Conservation (phyloP, 2,113 vertebrate species). For the Chlorocebus sabaeus region DNA sequence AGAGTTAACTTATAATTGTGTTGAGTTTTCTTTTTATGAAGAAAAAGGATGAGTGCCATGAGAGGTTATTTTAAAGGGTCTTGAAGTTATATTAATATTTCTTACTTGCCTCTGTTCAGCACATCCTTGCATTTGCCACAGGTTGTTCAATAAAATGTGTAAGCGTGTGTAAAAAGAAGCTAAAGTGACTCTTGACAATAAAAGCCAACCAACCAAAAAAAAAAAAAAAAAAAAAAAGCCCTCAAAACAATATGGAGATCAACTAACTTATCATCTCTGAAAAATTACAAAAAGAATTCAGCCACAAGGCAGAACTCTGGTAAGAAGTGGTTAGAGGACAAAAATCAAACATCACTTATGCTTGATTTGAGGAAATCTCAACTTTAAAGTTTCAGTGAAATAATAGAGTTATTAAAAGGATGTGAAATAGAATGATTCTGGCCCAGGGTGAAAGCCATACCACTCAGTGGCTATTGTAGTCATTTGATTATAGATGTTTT, state of each 20-base stretch:
- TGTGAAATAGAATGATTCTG: not conserved
- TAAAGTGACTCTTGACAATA: not conserved
- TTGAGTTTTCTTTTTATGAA: not conserved
- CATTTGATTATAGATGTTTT: slow-evolving; percentile 44
- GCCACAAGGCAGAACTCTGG: not conserved
- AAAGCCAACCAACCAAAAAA: not conserved
- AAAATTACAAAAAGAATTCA: slow-evolving; percentile 19
- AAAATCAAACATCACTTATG: not conserved
- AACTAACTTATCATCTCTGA: not conserved
- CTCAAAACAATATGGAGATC: not conserved
- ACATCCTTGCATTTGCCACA: not conserved
- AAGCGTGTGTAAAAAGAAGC: not conserved
- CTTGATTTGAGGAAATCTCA: slow-evolving; percentile 10
- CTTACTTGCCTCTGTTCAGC: not conserved
- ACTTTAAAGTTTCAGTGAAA: slow-evolving; percentile 1
- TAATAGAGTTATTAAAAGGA: not conserved
- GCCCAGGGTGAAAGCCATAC: not conserved
- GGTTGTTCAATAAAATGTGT: not conserved
- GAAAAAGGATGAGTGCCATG: not conserved
- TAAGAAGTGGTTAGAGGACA: not conserved
- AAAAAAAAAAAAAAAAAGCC: not conserved
- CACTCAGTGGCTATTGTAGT: not conserved
- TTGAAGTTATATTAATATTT: not conserved
- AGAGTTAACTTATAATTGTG: not conserved
- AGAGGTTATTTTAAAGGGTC: not conserved